These are phyloP conservation scores for Drosophila tropicalis DNA, from an alignment of 1,140 invertebrate species.

Conservation along the genomic window DNA sequence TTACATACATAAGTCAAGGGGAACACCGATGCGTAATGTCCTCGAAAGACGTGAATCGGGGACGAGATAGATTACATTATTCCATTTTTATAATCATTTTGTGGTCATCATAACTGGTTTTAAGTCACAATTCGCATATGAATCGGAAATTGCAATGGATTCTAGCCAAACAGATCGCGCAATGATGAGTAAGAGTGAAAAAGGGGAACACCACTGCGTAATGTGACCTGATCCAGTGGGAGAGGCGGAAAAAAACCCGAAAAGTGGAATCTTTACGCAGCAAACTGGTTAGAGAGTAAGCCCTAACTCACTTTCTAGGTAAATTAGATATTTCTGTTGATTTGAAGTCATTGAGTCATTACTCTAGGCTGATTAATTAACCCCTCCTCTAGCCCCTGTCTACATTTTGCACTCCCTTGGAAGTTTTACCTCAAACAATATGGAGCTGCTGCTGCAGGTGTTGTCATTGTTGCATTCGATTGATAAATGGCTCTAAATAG, in stretches of 20 bases:
- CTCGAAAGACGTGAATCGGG: background rate
- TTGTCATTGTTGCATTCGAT: slow-evolving; percentile 1
- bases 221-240: background rate
- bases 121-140: background rate
- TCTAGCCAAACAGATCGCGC: background rate
- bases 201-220: background rate
- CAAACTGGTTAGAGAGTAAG: too few relatives aligned
- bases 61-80: background rate
- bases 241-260: background rate
- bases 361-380: slow-evolving; percentile 41
- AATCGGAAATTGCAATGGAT: background rate
- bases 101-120: slow-evolving; percentile 6
- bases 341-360: background rate
- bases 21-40: slow-evolving; percentile 6
- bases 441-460: slow-evolving; percentile 8
- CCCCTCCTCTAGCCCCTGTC: background rate
- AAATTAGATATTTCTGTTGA: background rate
- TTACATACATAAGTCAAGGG: background rate
- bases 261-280: too few relatives aligned
- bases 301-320: background rate
- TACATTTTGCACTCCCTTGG: background rate
- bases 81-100: background rate
- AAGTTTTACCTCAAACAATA: background rate
- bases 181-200: background rate
- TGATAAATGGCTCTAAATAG: slow-evolving; percentile 19